A percentile compares a stretch with the other conserved stretches of the same genome.
phyloP scores from a whole-genome alignment of 2,888 invertebrate species.

The Stomorhina lunata region DNA sequence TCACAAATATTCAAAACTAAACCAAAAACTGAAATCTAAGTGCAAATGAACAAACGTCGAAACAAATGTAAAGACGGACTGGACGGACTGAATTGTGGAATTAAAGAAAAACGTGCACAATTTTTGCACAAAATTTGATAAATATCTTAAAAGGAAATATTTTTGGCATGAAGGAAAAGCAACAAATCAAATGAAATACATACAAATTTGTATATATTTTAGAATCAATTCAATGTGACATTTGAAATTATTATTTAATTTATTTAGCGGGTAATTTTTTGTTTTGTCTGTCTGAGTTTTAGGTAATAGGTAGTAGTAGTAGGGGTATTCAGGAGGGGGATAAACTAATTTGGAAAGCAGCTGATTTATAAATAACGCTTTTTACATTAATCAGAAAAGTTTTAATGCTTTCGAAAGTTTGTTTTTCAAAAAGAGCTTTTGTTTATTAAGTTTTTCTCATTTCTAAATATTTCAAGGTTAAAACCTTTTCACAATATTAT shows the following conservation, averaged over 20 bases:
- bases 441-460: no score
- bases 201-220: constrained; percentile 33
- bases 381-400: no score
- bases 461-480: no score
- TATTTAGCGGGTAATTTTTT: no score
- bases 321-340: constrained; percentile 1
- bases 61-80: not conserved
- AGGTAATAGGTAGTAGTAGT: no score
- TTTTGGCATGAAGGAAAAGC: constrained; percentile 36
- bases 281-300: not conserved
- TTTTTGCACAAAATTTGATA: constrained; percentile 47
- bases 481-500: no score
- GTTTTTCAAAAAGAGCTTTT: no score
- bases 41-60: not conserved
- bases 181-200: constrained; percentile 23
- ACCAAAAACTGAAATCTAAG: constrained; percentile 36
- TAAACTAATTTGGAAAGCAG: no score
- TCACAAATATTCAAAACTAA: no score
- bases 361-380: no score
- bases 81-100: not conserved
- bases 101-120: constrained; percentile 14
- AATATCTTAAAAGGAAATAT: constrained; percentile 47
- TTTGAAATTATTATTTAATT: constrained; percentile 51
- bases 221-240: constrained; percentile 50
- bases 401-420: no score